Conservation (phyloP, 2,888 invertebrate species). For the Andrena hattorfiana region DNA sequence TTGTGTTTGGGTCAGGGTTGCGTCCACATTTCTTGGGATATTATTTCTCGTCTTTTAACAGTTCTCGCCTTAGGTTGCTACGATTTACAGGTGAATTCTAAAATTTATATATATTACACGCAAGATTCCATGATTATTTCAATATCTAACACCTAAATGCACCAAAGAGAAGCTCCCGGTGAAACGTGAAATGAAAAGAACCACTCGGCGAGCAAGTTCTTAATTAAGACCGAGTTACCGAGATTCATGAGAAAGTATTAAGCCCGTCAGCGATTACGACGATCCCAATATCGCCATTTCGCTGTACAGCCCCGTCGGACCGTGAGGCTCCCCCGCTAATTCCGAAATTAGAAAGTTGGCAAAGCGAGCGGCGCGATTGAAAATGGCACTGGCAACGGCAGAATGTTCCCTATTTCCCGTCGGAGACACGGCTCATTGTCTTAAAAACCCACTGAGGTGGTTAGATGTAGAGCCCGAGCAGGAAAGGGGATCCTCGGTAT, state of each 20-base stretch:
- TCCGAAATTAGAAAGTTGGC: slow-evolving; percentile 82
- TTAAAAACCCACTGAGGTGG: slow-evolving; percentile 77
- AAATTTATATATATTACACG: no score
- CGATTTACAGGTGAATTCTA: no score
- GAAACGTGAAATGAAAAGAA: background rate
- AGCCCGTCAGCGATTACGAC: background rate
- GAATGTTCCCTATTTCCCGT: slow-evolving; percentile 65
- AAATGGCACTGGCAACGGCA: slow-evolving; percentile 65
- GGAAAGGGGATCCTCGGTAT: slow-evolving; percentile 69
- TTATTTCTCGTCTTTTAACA: no score
- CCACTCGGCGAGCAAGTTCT: background rate
- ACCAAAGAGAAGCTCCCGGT: no score
- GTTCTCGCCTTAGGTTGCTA: no score
- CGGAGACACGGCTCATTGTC: slow-evolving; percentile 78
- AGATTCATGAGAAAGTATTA: background rate
- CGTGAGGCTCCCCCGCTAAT: slow-evolving; percentile 70
- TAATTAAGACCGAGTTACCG: slow-evolving; percentile 7
- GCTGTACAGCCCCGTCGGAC: background rate
- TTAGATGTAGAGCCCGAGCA: slow-evolving; percentile 58
- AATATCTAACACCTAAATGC: no score
- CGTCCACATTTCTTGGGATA: no score
- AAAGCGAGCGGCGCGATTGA: slow-evolving; percentile 76
- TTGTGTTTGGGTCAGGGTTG: no score
- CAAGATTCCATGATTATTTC: no score
- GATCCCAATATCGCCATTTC: background rate